These are phyloP conservation scores for Dissostichus mawsoni DNA, from an alignment of 2,113 vertebrate genomes.

Conservation along the genomic window DNA sequence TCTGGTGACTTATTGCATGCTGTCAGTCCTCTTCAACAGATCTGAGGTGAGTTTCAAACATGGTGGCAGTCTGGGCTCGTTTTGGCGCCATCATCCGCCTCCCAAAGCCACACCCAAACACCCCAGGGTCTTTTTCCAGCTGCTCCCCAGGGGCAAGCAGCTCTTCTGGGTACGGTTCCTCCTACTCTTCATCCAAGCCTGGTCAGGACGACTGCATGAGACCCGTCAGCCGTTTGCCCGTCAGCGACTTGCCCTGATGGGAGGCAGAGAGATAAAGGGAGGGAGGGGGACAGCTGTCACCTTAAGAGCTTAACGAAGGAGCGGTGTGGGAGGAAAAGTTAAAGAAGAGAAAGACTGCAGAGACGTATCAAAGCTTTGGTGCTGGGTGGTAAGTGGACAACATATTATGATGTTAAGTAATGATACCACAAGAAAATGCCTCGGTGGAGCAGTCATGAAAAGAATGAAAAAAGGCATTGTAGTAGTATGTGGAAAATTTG, in stretches of 20 bases:
- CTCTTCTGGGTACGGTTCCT: slow-evolving; percentile 47
- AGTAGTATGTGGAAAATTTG: too few relatives aligned
- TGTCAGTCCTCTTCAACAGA: slow-evolving; percentile 64
- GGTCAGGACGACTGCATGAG: slow-evolving; percentile 99
- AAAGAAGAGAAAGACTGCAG: background rate
- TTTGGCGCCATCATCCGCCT: slow-evolving; percentile 28
- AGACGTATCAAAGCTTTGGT: background rate
- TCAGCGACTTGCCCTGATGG: slow-evolving; percentile 95
- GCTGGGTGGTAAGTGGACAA: background rate
- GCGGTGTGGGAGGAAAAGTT: background rate
- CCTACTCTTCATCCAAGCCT: slow-evolving; percentile 58
- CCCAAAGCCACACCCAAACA: slow-evolving; percentile 41
- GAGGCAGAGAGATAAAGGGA: background rate
- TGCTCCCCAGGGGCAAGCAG: slow-evolving; percentile 45
- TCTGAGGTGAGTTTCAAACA: slow-evolving; percentile 43
- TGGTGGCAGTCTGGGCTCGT: slow-evolving; percentile 4
- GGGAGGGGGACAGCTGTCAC: slow-evolving; percentile 9
- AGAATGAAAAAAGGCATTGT: too few relatives aligned
- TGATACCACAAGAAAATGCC: background rate
- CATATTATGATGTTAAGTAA: background rate
- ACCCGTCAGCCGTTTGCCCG: slow-evolving; percentile 96
- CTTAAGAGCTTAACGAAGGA: slow-evolving; percentile 29
- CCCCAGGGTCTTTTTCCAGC: slow-evolving; percentile 38
- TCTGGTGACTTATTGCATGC: slow-evolving; percentile 84
- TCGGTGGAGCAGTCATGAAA: background rate